A percentile compares a stretch with the other conserved stretches of the same genome.
These are phyloP conservation scores for Stenodera caucasica DNA, from an alignment of 2,888 invertebrate genomes.

Conservation along the genomic window DNA sequence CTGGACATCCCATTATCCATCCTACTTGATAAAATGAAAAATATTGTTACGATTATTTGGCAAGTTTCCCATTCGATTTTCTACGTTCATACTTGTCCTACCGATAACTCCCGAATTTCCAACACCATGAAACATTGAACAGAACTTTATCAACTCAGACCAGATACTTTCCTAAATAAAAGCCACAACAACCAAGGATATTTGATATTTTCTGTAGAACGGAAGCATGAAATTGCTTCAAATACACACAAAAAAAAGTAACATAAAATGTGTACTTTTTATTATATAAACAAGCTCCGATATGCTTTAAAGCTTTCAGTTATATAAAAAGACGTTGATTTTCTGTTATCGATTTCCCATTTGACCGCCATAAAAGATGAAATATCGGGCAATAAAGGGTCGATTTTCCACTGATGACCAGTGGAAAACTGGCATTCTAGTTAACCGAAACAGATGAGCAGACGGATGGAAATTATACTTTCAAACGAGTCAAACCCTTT, in stretches of 20 bases:
- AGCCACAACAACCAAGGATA: not conserved
- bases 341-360: slow-evolving; percentile 18
- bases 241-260: not conserved
- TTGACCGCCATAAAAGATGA: slow-evolving; percentile 13
- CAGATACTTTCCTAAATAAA: not conserved
- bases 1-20: not conserved
- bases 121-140: not conserved
- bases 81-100: not conserved
- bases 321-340: slow-evolving; percentile 1
- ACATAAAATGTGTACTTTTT: slow-evolving; percentile 8
- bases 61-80: not conserved
- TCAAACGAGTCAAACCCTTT: slow-evolving; percentile 4
- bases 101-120: not conserved
- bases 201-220: not conserved
- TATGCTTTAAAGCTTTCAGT: not conserved
- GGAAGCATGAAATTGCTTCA: slow-evolving; percentile 11
- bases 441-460: not conserved
- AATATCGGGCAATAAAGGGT: slow-evolving; percentile 11
- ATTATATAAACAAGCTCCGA: slow-evolving; percentile 4
- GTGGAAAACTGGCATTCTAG: not conserved
- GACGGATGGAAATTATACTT: slow-evolving; percentile 1
- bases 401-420: slow-evolving; percentile 14
- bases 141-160: not conserved
- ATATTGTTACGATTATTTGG: not conserved
- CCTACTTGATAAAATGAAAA: not conserved